Conservation (phyloP, 1,140 invertebrate species). For the Drosophila insularis region DNA sequence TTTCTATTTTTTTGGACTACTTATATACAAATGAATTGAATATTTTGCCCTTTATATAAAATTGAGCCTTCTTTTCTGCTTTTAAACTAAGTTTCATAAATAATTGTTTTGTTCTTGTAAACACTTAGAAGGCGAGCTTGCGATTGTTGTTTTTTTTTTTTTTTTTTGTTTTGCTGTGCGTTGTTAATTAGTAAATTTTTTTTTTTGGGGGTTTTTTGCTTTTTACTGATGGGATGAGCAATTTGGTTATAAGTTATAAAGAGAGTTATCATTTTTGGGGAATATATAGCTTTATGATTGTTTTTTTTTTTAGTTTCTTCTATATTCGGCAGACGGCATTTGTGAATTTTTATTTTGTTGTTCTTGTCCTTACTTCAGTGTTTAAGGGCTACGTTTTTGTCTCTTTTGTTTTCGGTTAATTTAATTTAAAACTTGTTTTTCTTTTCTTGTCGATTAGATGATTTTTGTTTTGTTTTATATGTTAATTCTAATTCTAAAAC, state of each 20-base stretch:
- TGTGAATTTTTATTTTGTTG: constrained; percentile 21
- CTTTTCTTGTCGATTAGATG: neutral
- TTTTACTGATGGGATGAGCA: constrained; percentile 44
- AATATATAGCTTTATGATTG: neutral
- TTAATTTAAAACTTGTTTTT: constrained; percentile 10
- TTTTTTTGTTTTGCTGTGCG: constrained; percentile 57
- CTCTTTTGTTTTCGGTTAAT: constrained; percentile 5
- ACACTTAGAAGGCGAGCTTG: constrained; percentile 30
- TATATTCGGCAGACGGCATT: constrained; percentile 21
- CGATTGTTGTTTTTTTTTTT: constrained; percentile 17
- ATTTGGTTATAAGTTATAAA: constrained; percentile 30
- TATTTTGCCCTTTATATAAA: constrained; percentile 21
- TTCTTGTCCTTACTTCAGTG: constrained; percentile 6
- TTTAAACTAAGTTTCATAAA: constrained; percentile 39
- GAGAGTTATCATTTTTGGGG: neutral
- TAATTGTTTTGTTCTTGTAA: constrained; percentile 12
- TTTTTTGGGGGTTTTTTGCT: constrained; percentile 18
- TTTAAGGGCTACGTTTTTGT: constrained; percentile 9
- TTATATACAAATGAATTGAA: constrained; percentile 31
- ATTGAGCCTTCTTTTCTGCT: constrained; percentile 15
- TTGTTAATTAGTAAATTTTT: constrained; percentile 47
- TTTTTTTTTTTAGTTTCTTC: constrained; percentile 10
- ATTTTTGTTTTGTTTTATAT: constrained; percentile 11
- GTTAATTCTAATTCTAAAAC: constrained; percentile 67
- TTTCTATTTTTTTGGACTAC: neutral